Conservation (phyloP, 2,797 vertebrate species). For the Phataginus tricuspis region DNA sequence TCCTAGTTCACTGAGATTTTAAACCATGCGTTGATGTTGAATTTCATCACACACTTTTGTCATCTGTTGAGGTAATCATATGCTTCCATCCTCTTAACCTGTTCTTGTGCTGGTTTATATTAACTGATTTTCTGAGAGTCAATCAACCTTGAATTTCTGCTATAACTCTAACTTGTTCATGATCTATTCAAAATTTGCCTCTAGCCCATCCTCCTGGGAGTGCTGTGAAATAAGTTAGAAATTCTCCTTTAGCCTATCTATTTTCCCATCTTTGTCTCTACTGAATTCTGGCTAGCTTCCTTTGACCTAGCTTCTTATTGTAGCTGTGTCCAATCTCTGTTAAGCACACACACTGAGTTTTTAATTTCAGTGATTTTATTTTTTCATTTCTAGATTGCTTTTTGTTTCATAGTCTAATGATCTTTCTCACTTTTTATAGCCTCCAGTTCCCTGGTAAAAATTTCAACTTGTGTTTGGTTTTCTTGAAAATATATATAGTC, state of each 20-base stretch:
- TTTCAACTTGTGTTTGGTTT: not conserved
- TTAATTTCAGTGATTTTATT: constrained; percentile 2
- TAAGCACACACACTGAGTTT: not conserved
- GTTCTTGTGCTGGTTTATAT: not conserved
- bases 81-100: not conserved
- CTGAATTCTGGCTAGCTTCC: not conserved
- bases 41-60: not conserved
- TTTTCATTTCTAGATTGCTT: constrained; percentile 4
- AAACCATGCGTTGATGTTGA: not conserved
- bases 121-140: not conserved
- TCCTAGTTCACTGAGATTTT: not conserved
- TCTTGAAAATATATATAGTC: not conserved
- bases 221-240: not conserved
- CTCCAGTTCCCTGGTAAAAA: not conserved
- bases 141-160: not conserved
- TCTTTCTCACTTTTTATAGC: not conserved
- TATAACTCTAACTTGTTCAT: not conserved
- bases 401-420: not conserved
- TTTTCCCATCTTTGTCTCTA: not conserved
- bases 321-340: not conserved
- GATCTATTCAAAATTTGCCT: not conserved
- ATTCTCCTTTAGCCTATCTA: not conserved
- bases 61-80: not conserved
- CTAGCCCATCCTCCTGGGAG: not conserved
- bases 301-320: not conserved